phyloP scores from a whole-genome alignment of 1,140 invertebrate species.

The Hesperophylax magnus region DNA sequence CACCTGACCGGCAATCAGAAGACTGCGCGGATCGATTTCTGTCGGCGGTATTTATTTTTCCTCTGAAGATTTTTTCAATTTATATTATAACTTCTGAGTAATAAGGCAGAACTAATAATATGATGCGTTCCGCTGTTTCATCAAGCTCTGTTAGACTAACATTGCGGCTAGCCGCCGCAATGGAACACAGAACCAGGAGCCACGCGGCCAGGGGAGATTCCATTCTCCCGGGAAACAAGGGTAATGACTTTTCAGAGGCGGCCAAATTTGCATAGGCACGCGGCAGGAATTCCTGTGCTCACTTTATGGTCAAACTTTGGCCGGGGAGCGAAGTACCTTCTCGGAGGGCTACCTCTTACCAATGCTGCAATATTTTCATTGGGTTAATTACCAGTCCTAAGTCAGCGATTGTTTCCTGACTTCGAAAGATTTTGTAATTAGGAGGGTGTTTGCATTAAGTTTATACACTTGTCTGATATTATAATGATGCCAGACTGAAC shows the following conservation, averaged over 20 bases:
- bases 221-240: conserved; percentile 54
- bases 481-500: no score
- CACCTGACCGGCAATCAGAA: no score
- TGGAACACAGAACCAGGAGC: no score
- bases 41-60: no score
- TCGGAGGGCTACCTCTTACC: background rate
- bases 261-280: conserved; percentile 57
- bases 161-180: background rate
- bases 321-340: conserved; percentile 11
- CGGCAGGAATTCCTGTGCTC: conserved; percentile 49
- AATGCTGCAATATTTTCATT: conserved; percentile 46
- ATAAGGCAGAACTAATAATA: conserved; percentile 22
- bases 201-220: conserved; percentile 2
- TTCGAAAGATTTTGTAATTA: conserved; percentile 6
- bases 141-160: conserved; percentile 44
- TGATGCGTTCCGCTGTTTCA: conserved; percentile 48
- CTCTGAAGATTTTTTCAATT: no score
- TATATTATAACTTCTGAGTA: no score
- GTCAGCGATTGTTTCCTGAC: conserved; percentile 16
- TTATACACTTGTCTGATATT: no score
- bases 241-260: conserved; percentile 55
- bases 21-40: no score
- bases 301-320: conserved; percentile 53
- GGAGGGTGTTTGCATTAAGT: background rate
- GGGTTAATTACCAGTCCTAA: conserved; percentile 44